Conservation (phyloP, 2,113 vertebrate genomes). For the Orthonyx spaldingii region DNA sequence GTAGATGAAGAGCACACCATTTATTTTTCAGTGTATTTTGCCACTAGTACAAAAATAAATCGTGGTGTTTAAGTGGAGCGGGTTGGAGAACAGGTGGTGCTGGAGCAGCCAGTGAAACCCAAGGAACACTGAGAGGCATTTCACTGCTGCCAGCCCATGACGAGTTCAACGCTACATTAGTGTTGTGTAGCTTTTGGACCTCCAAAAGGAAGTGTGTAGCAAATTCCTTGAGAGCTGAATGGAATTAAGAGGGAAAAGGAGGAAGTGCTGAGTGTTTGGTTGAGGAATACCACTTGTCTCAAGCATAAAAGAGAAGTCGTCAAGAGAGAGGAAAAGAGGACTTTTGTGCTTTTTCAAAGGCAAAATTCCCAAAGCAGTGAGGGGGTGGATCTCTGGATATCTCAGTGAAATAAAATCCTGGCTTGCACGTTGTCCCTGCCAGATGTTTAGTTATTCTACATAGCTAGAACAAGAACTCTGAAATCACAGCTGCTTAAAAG, state of each 20-base stretch:
- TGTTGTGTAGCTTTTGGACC: slow-evolving; percentile 32
- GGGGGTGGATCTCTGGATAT: neutral
- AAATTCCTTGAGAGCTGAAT: neutral
- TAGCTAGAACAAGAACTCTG: neutral
- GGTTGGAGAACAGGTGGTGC: slow-evolving; percentile 52
- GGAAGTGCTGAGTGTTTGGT: neutral
- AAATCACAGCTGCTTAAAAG: neutral
- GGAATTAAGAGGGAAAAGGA: neutral
- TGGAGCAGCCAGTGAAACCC: neutral
- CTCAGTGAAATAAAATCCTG: neutral
- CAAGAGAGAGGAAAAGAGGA: neutral
- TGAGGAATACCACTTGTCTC: neutral
- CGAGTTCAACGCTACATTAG: neutral
- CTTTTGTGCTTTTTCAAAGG: neutral
- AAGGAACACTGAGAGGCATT: neutral
- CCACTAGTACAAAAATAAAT: slow-evolving; percentile 56
- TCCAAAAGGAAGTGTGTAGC: slow-evolving; percentile 31
- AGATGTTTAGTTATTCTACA: neutral
- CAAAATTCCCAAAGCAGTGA: neutral
- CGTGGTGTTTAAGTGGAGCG: neutral
- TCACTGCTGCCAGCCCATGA: neutral
- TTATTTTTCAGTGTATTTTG: slow-evolving; percentile 55
- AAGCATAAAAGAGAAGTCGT: neutral
- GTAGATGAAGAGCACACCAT: neutral
- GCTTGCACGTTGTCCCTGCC: neutral